phyloP scores from a whole-genome alignment of 1,140 invertebrate species.

The Tenebrio molitor region DNA sequence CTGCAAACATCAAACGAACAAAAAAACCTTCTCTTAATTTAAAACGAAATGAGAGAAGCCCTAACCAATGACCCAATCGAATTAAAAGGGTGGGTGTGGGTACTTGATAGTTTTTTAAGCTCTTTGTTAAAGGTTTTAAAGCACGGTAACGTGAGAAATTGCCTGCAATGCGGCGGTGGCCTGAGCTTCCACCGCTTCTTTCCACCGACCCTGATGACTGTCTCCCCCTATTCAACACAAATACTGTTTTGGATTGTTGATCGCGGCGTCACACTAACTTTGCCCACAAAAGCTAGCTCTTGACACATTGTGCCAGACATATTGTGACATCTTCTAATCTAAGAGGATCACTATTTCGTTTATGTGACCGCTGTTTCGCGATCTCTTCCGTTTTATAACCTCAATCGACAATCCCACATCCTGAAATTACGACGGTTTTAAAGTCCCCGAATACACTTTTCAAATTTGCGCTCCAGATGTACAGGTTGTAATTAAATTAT shows the following conservation, averaged over 20 bases:
- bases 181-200: slow-evolving; percentile 13
- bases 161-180: slow-evolving; percentile 32
- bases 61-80: slow-evolving; percentile 27
- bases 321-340: slow-evolving; percentile 33
- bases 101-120: slow-evolving; percentile 36
- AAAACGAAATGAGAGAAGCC: slow-evolving; percentile 16
- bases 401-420: not conserved
- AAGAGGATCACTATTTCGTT: slow-evolving; percentile 17
- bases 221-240: slow-evolving; percentile 24
- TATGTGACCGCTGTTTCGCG: slow-evolving; percentile 7
- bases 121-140: slow-evolving; percentile 20
- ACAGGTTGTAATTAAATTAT: slow-evolving; percentile 10
- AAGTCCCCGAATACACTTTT: too few species aligned
- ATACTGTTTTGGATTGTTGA: slow-evolving; percentile 37
- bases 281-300: slow-evolving; percentile 17
- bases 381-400: not conserved
- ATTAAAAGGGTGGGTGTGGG: slow-evolving; percentile 14
- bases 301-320: slow-evolving; percentile 12
- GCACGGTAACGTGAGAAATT: slow-evolving; percentile 33
- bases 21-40: slow-evolving; percentile 21
- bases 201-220: not conserved
- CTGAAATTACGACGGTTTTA: too few species aligned
- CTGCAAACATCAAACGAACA: slow-evolving; percentile 11
- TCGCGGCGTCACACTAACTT: slow-evolving; percentile 27
- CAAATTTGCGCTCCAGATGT: too few species aligned